These are phyloP conservation scores for Lagopus muta DNA, from an alignment of 2,113 vertebrate species.

Conservation along the genomic window DNA sequence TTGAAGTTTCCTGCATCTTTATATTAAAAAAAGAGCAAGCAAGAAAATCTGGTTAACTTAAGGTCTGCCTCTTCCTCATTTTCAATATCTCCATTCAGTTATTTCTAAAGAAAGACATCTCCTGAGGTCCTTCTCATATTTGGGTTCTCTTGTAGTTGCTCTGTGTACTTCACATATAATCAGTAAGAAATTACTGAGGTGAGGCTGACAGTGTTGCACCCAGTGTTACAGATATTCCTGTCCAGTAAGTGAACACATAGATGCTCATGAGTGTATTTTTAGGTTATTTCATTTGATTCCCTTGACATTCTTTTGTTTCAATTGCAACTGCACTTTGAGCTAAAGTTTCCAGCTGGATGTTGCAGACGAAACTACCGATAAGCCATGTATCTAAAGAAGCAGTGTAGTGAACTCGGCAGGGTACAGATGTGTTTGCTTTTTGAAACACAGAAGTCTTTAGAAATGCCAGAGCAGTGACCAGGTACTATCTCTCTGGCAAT, in stretches of 20 bases:
- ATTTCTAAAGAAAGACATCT: not conserved
- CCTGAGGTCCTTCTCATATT: not conserved
- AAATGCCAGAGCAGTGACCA: not conserved
- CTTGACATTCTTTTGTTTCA: not conserved
- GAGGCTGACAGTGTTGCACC: not conserved
- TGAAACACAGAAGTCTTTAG: not conserved
- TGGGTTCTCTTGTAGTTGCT: not conserved
- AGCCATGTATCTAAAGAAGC: rapidly evolving
- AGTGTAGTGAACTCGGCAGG: not conserved
- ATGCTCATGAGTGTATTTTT: not conserved
- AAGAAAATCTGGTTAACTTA: not conserved
- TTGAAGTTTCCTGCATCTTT: not conserved
- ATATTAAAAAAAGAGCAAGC: not conserved
- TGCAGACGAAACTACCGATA: not conserved
- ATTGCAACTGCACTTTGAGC: not conserved
- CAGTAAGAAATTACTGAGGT: not conserved
- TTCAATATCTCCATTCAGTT: not conserved
- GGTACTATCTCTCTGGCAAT: not conserved
- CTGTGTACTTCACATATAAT: not conserved
- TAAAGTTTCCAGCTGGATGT: not conserved
- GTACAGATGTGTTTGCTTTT: not conserved
- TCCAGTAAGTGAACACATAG: not conserved
- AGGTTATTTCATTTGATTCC: not conserved
- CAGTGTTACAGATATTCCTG: not conserved
- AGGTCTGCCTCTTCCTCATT: not conserved